Conservation (phyloP, 2,797 vertebrate species). For the Megalops cyprinoides region DNA sequence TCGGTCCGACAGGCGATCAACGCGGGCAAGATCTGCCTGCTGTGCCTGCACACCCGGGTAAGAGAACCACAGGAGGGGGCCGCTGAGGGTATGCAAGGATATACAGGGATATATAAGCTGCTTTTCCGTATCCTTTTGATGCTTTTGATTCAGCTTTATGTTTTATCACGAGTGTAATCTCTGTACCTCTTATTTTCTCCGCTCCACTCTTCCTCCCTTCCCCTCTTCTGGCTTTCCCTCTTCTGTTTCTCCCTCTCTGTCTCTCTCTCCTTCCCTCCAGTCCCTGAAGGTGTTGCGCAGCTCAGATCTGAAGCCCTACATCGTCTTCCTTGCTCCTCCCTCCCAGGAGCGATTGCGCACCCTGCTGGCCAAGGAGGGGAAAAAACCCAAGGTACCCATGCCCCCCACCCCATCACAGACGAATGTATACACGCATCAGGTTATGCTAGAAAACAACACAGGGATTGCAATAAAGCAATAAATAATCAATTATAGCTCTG, state of each 20-base stretch:
- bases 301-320: slow-evolving; percentile 94
- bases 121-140: neutral
- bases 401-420: neutral
- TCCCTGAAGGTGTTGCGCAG: slow-evolving; percentile 86
- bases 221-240: slow-evolving; percentile 13
- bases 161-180: neutral
- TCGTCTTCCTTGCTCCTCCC: slow-evolving; percentile 94
- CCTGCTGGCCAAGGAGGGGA: slow-evolving; percentile 89
- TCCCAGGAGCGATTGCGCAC: slow-evolving; percentile 91
- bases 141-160: neutral
- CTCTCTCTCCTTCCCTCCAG: slow-evolving; percentile 63
- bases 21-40: slow-evolving; percentile 90
- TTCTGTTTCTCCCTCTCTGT: neutral
- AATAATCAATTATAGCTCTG: too few species aligned
- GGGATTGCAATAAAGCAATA: neutral
- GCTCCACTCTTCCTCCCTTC: neutral
- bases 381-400: slow-evolving; percentile 86
- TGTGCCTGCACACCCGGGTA: slow-evolving; percentile 92
- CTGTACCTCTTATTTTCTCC: neutral
- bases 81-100: too few species aligned
- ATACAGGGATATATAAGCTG: neutral
- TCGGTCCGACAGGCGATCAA: slow-evolving; percentile 89
- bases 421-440: neutral
- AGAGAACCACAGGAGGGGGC: neutral
- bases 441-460: neutral